phyloP scores from a whole-genome alignment of 2,113 vertebrate genomes.

The Felis catus region F.catus_Fca126_mat1.0 CM031416.1:116118501-116119000 shows the following conservation, averaged over 20 bases:
- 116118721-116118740: background rate
- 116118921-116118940: background rate
- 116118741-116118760: background rate
- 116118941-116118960: background rate
- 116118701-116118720: background rate
- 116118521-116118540: background rate
- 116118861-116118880: background rate
- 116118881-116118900: background rate
- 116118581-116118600: background rate
- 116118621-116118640: background rate
- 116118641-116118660: background rate
- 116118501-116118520: background rate
- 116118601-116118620: background rate
- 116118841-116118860: background rate
- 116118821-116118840: background rate
- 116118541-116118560: background rate
- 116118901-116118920: background rate
- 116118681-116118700: background rate
- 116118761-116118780: background rate
- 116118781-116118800: background rate
- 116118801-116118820: background rate
- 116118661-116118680: background rate
- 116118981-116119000: background rate
- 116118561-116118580: background rate
- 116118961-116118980: background rate